phyloP scores from a whole-genome alignment of 2,888 invertebrate species.

The Dicroscelio sp. region DNA sequence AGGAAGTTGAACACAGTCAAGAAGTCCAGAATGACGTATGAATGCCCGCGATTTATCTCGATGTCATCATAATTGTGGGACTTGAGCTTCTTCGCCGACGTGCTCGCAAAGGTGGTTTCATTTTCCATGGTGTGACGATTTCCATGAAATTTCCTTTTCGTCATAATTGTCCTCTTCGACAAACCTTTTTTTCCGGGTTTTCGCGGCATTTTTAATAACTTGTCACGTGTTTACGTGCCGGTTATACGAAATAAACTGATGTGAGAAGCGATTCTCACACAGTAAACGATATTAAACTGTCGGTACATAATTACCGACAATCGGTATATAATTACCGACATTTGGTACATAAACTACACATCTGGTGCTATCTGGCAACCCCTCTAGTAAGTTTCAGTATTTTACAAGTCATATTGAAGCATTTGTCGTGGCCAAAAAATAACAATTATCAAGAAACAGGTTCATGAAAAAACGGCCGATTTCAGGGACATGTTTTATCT shows the following conservation, averaged over 20 bases:
- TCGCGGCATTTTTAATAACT: conserved; percentile 16
- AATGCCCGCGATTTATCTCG: conserved; percentile 30
- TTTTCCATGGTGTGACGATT: conserved; percentile 28
- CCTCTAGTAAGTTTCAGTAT: conserved; percentile 8
- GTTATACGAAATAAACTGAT: conserved; percentile 43
- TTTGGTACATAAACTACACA: conserved; percentile 32
- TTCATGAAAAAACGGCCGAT: background rate
- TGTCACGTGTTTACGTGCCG: conserved; percentile 13
- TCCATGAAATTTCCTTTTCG: conserved; percentile 15
- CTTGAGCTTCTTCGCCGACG: conserved; percentile 69
- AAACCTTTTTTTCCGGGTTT: conserved; percentile 38
- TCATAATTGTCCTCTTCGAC: background rate
- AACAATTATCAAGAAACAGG: conserved; percentile 21
- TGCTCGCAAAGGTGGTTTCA: conserved; percentile 39
- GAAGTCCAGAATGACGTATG: conserved; percentile 61
- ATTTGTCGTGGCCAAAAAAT: conserved; percentile 31
- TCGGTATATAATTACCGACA: conserved; percentile 5
- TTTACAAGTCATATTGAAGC: conserved; percentile 37
- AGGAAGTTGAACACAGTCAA: conserved; percentile 45
- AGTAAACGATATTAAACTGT: conserved; percentile 42
- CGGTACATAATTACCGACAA: conserved; percentile 37
- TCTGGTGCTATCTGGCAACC: conserved; percentile 24
- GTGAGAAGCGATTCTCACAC: conserved; percentile 42
- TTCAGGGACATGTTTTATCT: conserved; percentile 5
- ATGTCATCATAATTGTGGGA: conserved; percentile 17